phyloP scores from a whole-genome alignment of 2,797 vertebrate species.

The Chelonia mydas region DNA sequence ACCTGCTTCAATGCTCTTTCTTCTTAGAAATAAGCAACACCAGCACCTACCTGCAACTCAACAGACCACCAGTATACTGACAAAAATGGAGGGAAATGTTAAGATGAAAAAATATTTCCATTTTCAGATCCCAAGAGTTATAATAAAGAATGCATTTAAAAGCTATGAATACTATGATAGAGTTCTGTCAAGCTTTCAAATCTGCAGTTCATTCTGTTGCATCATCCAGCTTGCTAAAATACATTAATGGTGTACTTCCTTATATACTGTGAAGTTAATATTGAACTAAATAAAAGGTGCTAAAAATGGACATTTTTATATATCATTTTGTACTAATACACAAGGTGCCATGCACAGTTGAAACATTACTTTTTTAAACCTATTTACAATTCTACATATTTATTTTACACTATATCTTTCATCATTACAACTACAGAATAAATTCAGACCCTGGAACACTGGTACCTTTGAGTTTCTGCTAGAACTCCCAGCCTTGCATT shows the following conservation, averaged over 20 bases:
- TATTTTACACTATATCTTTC: slow-evolving; percentile 77
- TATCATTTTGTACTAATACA: slow-evolving; percentile 47
- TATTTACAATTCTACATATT: slow-evolving; percentile 86
- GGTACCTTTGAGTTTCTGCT: slow-evolving; percentile 47
- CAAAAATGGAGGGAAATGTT: neutral
- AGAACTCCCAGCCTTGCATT: neutral
- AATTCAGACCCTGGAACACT: slow-evolving; percentile 46
- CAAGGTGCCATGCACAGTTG: slow-evolving; percentile 66
- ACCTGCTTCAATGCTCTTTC: neutral
- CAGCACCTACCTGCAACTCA: neutral
- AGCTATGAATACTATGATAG: neutral
- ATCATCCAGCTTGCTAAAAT: neutral
- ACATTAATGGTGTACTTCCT: neutral
- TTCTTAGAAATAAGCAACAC: neutral
- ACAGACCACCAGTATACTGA: neutral
- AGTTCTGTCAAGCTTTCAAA: neutral
- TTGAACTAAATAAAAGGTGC: neutral
- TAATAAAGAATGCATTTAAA: neutral
- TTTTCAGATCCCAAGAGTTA: neutral
- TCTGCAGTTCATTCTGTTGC: neutral
- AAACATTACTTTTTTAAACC: slow-evolving; percentile 52
- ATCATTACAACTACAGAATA: slow-evolving; percentile 77
- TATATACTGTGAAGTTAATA: neutral
- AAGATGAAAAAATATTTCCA: neutral
- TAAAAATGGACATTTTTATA: neutral